Evolutionary conservation across 2,113 vertebrate genomes (phyloP).

Genomic region (Emydura subglobosa): DNA sequence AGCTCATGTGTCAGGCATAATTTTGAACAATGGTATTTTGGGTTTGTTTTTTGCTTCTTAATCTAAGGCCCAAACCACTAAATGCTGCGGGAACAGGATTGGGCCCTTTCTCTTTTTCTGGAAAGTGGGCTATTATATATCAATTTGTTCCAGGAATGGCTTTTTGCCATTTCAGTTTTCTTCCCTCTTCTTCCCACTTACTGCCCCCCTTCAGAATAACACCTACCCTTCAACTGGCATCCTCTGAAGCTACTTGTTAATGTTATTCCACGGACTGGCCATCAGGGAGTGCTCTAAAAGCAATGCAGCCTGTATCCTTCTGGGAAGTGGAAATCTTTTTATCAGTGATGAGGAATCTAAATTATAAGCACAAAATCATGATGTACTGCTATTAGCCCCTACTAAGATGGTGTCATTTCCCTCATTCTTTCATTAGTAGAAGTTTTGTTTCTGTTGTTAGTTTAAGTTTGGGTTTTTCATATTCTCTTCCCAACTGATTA

Average conservation of each 20-base stretch:
- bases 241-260: slow-evolving; percentile 10
- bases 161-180: slow-evolving; percentile 66
- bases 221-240: slow-evolving; percentile 1
- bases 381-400: slow-evolving; percentile 7
- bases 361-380: not conserved
- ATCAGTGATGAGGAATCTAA: slow-evolving; percentile 45
- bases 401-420: fast-evolving
- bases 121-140: not conserved
- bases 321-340: slow-evolving; percentile 29
- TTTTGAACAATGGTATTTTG: slow-evolving; percentile 66
- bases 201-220: not conserved
- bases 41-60: slow-evolving; percentile 41
- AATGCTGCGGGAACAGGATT: slow-evolving; percentile 40
- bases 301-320: not conserved
- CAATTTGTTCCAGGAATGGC: not conserved
- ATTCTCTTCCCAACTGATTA: slow-evolving; percentile 42
- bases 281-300: not conserved
- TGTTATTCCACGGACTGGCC: not conserved
- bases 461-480: slow-evolving; percentile 15
- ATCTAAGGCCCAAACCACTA: not conserved
- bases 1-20: slow-evolving; percentile 25
- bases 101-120: slow-evolving; percentile 54
- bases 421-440: slow-evolving; percentile 31
- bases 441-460: not conserved
- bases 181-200: slow-evolving; percentile 50